phyloP scores from a whole-genome alignment of 1,140 invertebrate genomes.

The Adoxophyes honmai region DNA sequence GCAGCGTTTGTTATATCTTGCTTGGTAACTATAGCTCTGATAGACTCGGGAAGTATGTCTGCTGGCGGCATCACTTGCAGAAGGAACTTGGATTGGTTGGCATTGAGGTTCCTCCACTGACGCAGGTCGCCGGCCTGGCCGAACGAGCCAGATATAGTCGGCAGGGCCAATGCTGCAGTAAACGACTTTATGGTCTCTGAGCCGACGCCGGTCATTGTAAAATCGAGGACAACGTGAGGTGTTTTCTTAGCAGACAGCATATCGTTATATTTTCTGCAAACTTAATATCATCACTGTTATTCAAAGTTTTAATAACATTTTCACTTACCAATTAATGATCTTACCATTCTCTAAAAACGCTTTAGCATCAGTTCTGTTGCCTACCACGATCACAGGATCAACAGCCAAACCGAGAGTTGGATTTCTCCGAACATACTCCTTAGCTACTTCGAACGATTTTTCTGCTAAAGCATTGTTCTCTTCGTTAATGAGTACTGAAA shows the following conservation, averaged over 20 bases:
- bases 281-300: slow-evolving; percentile 51
- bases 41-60: slow-evolving; percentile 88
- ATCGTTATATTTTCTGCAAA: slow-evolving; percentile 83
- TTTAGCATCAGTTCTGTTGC: slow-evolving; percentile 83
- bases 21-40: slow-evolving; percentile 86
- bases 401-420: slow-evolving; percentile 81
- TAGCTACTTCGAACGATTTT: slow-evolving; percentile 82
- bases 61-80: slow-evolving; percentile 88
- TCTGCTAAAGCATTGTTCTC: slow-evolving; percentile 82
- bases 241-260: slow-evolving; percentile 79
- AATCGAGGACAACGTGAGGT: slow-evolving; percentile 88
- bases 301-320: too few relatives aligned
- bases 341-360: slow-evolving; percentile 82
- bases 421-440: slow-evolving; percentile 83
- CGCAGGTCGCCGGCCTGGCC: slow-evolving; percentile 89
- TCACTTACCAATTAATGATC: slow-evolving; percentile 16
- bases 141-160: slow-evolving; percentile 90
- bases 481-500: slow-evolving; percentile 84
- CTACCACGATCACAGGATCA: slow-evolving; percentile 79
- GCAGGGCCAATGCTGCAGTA: slow-evolving; percentile 85
- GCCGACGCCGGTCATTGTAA: slow-evolving; percentile 85
- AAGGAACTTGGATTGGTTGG: slow-evolving; percentile 83
- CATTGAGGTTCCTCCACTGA: slow-evolving; percentile 85
- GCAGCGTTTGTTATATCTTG: slow-evolving; percentile 94
- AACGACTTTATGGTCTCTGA: slow-evolving; percentile 91